Conservation (phyloP, 2,113 vertebrate species). For the Rhynchopsitta pachyrhyncha region DNA sequence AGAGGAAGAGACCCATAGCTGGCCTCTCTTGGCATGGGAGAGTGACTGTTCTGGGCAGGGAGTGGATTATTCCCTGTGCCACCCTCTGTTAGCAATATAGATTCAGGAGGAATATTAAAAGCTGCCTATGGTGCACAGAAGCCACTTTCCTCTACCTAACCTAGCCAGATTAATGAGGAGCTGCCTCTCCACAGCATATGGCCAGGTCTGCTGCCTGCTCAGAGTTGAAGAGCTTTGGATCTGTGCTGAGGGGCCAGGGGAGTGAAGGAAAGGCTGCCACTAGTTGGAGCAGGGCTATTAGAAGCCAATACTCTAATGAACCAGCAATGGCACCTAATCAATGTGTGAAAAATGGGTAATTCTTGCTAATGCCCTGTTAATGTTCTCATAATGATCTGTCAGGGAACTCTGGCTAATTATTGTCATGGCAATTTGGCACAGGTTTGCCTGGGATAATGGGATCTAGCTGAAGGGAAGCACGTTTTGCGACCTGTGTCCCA, state of each 20-base stretch:
- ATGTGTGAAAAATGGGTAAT: slow-evolving; percentile 81
- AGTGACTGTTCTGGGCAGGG: background rate
- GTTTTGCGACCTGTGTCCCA: background rate
- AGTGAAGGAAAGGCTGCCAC: background rate
- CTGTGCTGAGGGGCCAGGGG: background rate
- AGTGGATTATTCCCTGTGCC: background rate
- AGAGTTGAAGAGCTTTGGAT: slow-evolving; percentile 20
- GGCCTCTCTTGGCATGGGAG: background rate
- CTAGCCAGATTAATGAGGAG: slow-evolving; percentile 47
- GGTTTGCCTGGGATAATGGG: slow-evolving; percentile 53
- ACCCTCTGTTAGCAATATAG: background rate
- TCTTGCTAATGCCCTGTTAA: slow-evolving; percentile 79
- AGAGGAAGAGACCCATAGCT: background rate
- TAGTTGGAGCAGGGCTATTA: slow-evolving; percentile 68
- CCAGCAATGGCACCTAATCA: slow-evolving; percentile 77
- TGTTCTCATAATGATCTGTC: slow-evolving; percentile 81
- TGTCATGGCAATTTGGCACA: slow-evolving; percentile 74
- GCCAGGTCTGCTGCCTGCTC: background rate
- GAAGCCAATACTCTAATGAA: slow-evolving; percentile 74
- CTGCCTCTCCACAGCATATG: background rate
- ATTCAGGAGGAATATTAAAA: slow-evolving; percentile 11
- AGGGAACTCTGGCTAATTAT: slow-evolving; percentile 78
- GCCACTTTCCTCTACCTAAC: background rate
- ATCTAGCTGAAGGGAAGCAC: background rate
- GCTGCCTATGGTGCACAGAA: background rate